Conservation (phyloP, 2,113 vertebrate species). For the Recurvirostra avosetta region DNA sequence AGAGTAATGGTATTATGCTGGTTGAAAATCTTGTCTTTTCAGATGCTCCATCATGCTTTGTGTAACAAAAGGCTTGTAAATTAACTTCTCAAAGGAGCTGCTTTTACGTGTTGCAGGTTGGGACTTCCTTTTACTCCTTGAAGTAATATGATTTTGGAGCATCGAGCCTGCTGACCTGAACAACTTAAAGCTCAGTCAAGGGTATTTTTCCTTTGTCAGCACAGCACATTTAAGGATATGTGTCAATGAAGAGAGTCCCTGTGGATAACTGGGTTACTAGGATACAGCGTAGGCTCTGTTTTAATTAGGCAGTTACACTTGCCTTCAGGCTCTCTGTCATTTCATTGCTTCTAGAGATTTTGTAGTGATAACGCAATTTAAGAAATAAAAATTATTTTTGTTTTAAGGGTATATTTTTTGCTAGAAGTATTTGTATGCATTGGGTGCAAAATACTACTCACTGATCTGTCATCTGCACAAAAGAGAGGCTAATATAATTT, state of each 20-base stretch:
- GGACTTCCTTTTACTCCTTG: neutral
- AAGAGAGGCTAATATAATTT: neutral
- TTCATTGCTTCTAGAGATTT: neutral
- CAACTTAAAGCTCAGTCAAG: neutral
- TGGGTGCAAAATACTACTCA: neutral
- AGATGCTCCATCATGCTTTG: neutral
- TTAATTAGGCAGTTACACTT: conserved; percentile 42
- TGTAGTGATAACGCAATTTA: neutral
- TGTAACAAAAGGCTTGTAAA: neutral
- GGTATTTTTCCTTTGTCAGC: conserved; percentile 1
- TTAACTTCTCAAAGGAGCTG: neutral
- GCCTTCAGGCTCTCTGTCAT: neutral
- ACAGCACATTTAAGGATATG: neutral
- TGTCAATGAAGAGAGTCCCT: conserved; percentile 6
- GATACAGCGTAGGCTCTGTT: neutral
- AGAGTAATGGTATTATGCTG: neutral
- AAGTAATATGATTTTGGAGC: neutral
- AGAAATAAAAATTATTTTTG: neutral
- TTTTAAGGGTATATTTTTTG: neutral
- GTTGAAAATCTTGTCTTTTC: neutral
- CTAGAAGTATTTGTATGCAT: neutral
- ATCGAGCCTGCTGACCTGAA: neutral
- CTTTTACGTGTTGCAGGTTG: neutral
- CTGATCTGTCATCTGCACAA: neutral
- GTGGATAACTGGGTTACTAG: conserved; percentile 56